These are phyloP conservation scores for Ceratina australensis DNA, from an alignment of 1,140 invertebrate genomes.

Conservation along the genomic window DNA sequence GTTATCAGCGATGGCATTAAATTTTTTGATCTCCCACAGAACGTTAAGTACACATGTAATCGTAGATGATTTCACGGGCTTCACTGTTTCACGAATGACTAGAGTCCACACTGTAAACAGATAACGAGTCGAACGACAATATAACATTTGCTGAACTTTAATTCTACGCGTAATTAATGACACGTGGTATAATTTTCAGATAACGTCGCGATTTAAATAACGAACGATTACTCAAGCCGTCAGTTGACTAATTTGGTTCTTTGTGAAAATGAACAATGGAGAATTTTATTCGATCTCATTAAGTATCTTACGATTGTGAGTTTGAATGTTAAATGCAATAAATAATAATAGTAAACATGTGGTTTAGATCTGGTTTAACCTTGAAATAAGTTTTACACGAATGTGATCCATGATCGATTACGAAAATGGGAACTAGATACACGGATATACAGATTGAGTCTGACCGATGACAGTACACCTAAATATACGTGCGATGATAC, in stretches of 20 bases:
- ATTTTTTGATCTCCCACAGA: not conserved
- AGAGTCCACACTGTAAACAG: conserved; percentile 30
- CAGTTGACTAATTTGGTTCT: not conserved
- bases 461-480: conserved; percentile 60
- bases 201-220: not conserved
- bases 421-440: not conserved
- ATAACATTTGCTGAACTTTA: conserved; percentile 33
- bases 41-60: not conserved
- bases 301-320: too few relatives aligned
- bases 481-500: conserved; percentile 56
- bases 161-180: conserved; percentile 21
- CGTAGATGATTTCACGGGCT: conserved; percentile 13
- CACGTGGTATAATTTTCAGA: conserved; percentile 8
- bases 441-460: conserved; percentile 31
- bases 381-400: too few relatives aligned
- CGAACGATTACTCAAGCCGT: not conserved
- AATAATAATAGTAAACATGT: too few relatives aligned
- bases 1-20: conserved; percentile 31
- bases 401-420: not conserved
- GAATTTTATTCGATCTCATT: not conserved
- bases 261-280: not conserved
- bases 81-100: conserved; percentile 35
- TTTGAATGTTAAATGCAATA: too few relatives aligned
- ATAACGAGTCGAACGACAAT: conserved; percentile 6
- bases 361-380: too few relatives aligned